Percentiles rank a stretch among this genome's conserved stretches.
These are phyloP conservation scores for Tamandua tetradactyla DNA, from an alignment of 2,797 vertebrate genomes.

Conservation along the genomic window DNA sequence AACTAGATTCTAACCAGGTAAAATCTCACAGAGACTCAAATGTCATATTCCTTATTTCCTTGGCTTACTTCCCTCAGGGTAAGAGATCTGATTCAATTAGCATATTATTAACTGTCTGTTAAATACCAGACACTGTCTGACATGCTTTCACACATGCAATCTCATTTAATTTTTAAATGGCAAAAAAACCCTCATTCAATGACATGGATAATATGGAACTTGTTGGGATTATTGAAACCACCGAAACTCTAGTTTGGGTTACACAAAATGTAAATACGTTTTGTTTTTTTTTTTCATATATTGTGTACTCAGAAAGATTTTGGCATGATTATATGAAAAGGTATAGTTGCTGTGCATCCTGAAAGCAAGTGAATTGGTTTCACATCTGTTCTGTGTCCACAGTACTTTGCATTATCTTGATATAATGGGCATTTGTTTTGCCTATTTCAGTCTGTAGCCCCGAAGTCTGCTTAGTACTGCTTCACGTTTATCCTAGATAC, in stretches of 20 bases:
- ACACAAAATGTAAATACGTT: constrained; percentile 11
- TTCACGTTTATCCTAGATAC: background rate
- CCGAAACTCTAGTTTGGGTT: background rate
- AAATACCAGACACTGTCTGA: background rate
- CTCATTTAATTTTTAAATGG: constrained; percentile 44
- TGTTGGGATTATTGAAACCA: constrained; percentile 17
- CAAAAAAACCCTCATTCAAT: background rate
- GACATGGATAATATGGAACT: background rate
- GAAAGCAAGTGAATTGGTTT: constrained; percentile 57
- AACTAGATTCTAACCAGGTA: background rate
- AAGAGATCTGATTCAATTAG: constrained; percentile 36
- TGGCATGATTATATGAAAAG: background rate
- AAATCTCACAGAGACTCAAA: background rate
- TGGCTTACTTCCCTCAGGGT: background rate
- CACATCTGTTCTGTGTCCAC: constrained; percentile 49
- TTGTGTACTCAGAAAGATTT: constrained; percentile 16
- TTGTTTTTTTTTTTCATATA: constrained; percentile 38
- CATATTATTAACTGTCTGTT: background rate
- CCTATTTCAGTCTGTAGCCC: constrained; percentile 27
- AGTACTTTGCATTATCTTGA: constrained; percentile 59
- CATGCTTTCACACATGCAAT: background rate
- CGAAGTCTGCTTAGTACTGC: constrained; percentile 25
- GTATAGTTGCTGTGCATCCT: constrained; percentile 31
- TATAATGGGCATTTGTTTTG: constrained; percentile 63
- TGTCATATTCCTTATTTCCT: background rate